Conservation (phyloP, 2,888 invertebrate genomes). For the Macropis europaea region DNA sequence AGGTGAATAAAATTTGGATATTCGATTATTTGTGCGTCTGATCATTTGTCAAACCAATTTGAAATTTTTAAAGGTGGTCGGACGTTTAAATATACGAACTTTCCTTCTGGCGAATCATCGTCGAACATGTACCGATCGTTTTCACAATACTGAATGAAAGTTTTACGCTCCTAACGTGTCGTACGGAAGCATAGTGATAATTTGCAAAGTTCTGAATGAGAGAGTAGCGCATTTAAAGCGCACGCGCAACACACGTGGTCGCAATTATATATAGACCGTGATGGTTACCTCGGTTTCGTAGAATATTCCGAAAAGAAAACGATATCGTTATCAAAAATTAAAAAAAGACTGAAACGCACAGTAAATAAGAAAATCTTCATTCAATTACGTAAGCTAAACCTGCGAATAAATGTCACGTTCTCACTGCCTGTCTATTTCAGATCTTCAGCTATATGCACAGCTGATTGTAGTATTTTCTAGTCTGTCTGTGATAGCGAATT, state of each 20-base stretch:
- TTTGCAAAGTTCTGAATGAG: background rate
- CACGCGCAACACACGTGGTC: constrained; percentile 29
- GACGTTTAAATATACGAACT: too few relatives aligned
- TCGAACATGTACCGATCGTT: too few relatives aligned
- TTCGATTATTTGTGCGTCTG: background rate
- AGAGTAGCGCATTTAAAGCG: background rate
- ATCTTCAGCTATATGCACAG: background rate
- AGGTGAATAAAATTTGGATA: background rate
- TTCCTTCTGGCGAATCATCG: too few relatives aligned
- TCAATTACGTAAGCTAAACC: constrained; percentile 19
- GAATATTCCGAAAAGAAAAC: constrained; percentile 10
- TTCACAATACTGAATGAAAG: background rate
- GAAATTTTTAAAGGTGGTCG: background rate
- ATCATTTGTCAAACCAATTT: background rate
- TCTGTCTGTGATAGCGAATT: background rate
- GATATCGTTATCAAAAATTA: background rate
- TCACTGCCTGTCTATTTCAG: constrained; percentile 8
- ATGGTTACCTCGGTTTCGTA: background rate
- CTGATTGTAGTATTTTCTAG: constrained; percentile 6
- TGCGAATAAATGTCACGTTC: background rate
- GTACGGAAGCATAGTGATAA: background rate
- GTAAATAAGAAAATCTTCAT: constrained; percentile 2
- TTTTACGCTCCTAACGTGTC: background rate
- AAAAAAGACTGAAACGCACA: background rate
- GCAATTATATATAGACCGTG: constrained; percentile 1